A percentile compares a stretch with the other conserved stretches of the same genome.
Evolutionary conservation across 2,888 invertebrate genomes (phyloP).

Genomic region (Dexiosoma caninum): DNA sequence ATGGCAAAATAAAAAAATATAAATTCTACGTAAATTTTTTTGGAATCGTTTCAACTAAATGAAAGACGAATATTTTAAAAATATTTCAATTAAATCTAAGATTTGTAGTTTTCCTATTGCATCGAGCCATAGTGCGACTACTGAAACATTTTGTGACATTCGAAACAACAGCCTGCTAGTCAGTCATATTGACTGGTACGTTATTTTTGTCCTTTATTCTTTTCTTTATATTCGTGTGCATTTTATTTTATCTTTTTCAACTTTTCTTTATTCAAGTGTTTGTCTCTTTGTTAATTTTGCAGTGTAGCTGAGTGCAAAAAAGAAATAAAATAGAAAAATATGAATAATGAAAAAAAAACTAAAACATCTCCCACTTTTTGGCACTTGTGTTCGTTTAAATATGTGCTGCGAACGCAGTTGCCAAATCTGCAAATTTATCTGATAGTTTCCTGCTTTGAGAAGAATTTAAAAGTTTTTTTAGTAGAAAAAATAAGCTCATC

Average conservation of each 20-base stretch:
- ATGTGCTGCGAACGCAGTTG: neutral
- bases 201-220: neutral
- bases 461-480: no score
- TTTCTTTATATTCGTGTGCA: neutral
- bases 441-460: no score
- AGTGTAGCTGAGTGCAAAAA: constrained; percentile 6
- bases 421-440: no score
- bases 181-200: neutral
- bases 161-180: neutral
- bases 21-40: no score
- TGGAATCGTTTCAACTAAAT: no score
- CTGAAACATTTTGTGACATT: neutral
- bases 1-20: no score
- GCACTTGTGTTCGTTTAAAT: constrained; percentile 24
- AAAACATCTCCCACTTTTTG: constrained; percentile 30
- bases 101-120: no score
- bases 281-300: constrained; percentile 25
- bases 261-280: constrained; percentile 30
- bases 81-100: no score
- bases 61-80: no score
- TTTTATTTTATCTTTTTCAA: constrained; percentile 27
- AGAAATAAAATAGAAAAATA: neutral
- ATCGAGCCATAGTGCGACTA: constrained; percentile 16
- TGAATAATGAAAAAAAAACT: constrained; percentile 10
- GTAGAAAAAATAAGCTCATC: no score